Base-by-base conservation (phyloP, 1,140 invertebrate species). In the Brachionus rubens region DNA sequence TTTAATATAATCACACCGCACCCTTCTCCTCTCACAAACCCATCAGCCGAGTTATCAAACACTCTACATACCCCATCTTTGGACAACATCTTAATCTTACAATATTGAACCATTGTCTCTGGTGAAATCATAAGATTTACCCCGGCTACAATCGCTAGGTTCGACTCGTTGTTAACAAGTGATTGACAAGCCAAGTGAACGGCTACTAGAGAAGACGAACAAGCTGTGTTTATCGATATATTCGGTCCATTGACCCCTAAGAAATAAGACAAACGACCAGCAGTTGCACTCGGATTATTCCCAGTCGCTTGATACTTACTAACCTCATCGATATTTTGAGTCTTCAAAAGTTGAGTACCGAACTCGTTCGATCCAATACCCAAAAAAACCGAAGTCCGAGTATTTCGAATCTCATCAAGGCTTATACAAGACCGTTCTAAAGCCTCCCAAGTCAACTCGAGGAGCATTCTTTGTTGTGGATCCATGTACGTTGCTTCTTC, bases 141-240 rank as follows among this genome's bases (percentile, higher is more conserved):
- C 19, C 59, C 59, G 14, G 59, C 59, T 1, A 65, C 59, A 19
- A 65, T 65, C 12, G 5, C 30, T 16, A 65, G 33, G 24, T 36
- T 21, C 2, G 19, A 65, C 12, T 65, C 59, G 16, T 21, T 30
- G 4, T 33, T 36, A 36, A 28, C 16, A 19, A 65, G 30, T 28
- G 19, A 28, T 10, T 36, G 30, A 16, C 19, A 28, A 28, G 30
- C 59, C 9, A 65, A 7, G 40, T 65, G 59, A 2, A 65, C 19
- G 5, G 59, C 59, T 3, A 30, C 28, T 43, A 19, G 14, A 7
- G 59, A 65, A 19, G 59, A 65, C 19, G 59, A 65, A 65, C 59
- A 65, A 36, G 59, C 59, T 24, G 59, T 65, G n/a, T 65, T 21
- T 41, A 65, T 65, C 3, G 59, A 33, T 30, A 65, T 41, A 19